Conservation (phyloP, 2,113 vertebrate species). For the Corvus hawaiiensis region DNA sequence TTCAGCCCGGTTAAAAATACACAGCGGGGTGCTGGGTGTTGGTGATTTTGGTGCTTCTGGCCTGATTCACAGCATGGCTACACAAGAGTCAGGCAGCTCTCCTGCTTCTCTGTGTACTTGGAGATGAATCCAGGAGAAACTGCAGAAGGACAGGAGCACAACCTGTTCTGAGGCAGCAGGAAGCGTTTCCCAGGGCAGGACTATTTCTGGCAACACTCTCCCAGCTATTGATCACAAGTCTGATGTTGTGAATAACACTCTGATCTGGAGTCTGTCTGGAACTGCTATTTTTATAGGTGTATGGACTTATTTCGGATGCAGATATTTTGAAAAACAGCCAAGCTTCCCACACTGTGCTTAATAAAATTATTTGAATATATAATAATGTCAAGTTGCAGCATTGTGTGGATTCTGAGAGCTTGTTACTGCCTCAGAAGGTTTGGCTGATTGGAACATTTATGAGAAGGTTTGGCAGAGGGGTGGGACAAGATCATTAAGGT, state of each 20-base stretch:
- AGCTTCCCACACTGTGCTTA: background rate
- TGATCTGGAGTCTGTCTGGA: background rate
- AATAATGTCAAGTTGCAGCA: background rate
- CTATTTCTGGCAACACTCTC: background rate
- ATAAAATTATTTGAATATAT: background rate
- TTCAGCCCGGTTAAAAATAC: background rate
- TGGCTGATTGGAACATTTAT: background rate
- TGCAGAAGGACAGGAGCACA: background rate
- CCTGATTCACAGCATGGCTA: background rate
- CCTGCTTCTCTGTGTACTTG: background rate
- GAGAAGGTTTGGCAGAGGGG: background rate
- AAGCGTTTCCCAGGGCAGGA: background rate
- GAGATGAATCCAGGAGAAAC: background rate
- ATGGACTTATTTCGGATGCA: background rate
- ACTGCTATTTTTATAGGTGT: background rate
- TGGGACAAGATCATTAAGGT: background rate
- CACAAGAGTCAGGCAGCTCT: background rate
- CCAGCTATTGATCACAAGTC: background rate
- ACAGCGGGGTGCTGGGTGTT: background rate
- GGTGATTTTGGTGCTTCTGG: background rate
- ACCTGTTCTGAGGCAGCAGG: background rate
- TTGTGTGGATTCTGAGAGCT: background rate
- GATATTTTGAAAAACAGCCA: background rate
- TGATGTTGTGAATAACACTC: background rate
- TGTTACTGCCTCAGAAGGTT: background rate